Evolutionary conservation across 2,888 invertebrate species (phyloP).

Genomic region (Erannis defoliaria): DNA sequence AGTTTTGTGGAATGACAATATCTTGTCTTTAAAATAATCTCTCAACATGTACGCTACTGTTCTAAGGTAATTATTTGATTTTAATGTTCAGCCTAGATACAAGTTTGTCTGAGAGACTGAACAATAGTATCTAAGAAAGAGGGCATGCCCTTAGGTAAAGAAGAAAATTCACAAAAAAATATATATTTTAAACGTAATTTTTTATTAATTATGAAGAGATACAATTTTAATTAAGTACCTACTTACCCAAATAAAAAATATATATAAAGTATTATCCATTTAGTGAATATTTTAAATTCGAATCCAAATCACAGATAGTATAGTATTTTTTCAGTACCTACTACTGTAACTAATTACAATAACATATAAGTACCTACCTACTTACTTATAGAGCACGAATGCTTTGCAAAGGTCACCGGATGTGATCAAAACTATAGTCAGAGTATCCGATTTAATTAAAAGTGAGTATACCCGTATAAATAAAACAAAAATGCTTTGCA

Average conservation of each 20-base stretch:
- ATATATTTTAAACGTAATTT: not conserved
- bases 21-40: not conserved
- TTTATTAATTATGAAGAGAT: not conserved
- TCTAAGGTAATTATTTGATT: not conserved
- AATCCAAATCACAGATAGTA: not conserved
- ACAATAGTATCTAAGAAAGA: not conserved
- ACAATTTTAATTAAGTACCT: not conserved
- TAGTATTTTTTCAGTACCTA: too few species aligned
- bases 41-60: not conserved
- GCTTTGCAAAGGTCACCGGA: too few species aligned
- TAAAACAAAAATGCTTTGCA: conserved; percentile 1
- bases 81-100: not conserved
- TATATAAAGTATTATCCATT: not conserved
- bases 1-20: too few species aligned
- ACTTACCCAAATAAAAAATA: too few species aligned
- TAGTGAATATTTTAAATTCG: conserved; percentile 2
- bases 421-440: too few species aligned
- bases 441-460: too few species aligned
- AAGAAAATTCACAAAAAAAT: not conserved
- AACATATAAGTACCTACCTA: too few species aligned
- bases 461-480: too few species aligned
- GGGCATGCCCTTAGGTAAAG: not conserved
- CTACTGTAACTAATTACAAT: too few species aligned
- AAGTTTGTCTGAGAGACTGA: not conserved
- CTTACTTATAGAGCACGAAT: not conserved